Percentiles rank a stretch among this genome's conserved stretches.
phyloP scores from a whole-genome alignment of 2,888 invertebrate genomes.

The Archips xylosteana region DNA sequence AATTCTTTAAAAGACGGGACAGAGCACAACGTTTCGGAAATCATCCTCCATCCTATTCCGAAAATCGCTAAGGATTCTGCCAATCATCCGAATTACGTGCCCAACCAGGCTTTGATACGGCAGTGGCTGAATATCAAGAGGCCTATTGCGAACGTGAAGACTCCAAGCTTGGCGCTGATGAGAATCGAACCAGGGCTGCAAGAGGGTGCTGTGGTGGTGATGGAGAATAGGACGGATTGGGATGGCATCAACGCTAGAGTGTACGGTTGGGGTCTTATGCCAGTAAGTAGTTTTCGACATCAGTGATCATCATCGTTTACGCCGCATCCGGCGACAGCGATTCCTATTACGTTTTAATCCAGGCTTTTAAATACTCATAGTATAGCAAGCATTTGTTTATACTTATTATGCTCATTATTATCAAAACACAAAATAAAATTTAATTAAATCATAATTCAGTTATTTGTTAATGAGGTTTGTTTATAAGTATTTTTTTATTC shows the following conservation, averaged over 20 bases:
- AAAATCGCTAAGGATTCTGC: not conserved
- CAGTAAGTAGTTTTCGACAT: conserved; percentile 47
- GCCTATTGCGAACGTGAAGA: not conserved
- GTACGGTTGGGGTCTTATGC: conserved; percentile 57
- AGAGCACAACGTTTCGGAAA: conserved; percentile 54
- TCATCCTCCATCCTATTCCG: conserved; percentile 46
- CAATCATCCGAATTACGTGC: not conserved
- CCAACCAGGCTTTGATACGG: not conserved
- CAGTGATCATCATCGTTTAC: not conserved
- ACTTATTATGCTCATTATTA: too few relatives aligned
- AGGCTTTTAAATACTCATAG: too few relatives aligned
- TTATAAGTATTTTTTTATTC: too few relatives aligned
- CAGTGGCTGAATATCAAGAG: not conserved
- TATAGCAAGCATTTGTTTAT: too few relatives aligned
- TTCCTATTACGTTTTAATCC: too few relatives aligned
- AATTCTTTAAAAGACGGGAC: conserved; percentile 60
- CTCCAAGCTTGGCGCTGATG: conserved; percentile 48
- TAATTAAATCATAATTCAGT: too few relatives aligned
- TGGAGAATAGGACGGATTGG: conserved; percentile 14
- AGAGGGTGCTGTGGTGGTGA: conserved; percentile 37
- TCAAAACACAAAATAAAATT: too few relatives aligned
- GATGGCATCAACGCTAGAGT: conserved; percentile 47
- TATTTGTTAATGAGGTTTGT: too few relatives aligned
- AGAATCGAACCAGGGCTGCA: conserved; percentile 48
- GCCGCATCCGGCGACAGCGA: too few relatives aligned